Base-by-base conservation (phyloP, 2,113 vertebrate species). In the Gallinago media region DNA sequence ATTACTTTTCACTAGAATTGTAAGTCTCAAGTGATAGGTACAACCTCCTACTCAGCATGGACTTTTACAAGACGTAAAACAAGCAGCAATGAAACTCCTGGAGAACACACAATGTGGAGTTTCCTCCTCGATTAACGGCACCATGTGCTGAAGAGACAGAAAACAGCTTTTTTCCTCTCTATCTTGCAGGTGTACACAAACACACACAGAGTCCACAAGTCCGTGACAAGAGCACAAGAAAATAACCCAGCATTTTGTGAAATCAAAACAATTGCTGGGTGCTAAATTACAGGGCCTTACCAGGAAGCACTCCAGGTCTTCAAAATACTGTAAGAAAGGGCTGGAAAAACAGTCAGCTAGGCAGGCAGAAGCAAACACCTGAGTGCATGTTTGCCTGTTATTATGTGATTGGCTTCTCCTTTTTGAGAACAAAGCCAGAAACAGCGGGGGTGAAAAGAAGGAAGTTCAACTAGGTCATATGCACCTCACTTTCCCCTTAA, bases 211-310 rank as follows among this genome's bases (percentile, higher is more conserved):
- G 36, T 59, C 21, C 88, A 73, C 61, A 3, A 12, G 2, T 34
- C 29, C 47, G 72, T n/a, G 67, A 20, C 8, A 42, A 52, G 13
- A 55, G n/a, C 66, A 25, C 32, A 44, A 81, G 72, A 55, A 59
- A 84, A 80, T 9, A 88, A 63, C 52, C 49, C 61, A 70, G 8
- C 2, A 68, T 68, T 65, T 56, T 38, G 36, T 32, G 56, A 91
- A 94, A 92, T 56, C 93, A 73, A 88, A 92, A 58, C 73, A 91
- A 78, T 44, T 74, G 61, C 85, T 66, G 85, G 88, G 70, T 56
- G 88, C 88, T 85, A 62, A 93, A 95, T 96, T 52, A 92, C 72
- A 94, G 81, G 21, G 36, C 71, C 47, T 91, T 83, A 74, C 25
- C 58, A 92, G 91, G 82, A 90, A 88, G 68, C 59, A 81, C 85